Base-by-base conservation (phyloP, 2,797 vertebrate genomes). In the Myotis vivesi region DNA sequence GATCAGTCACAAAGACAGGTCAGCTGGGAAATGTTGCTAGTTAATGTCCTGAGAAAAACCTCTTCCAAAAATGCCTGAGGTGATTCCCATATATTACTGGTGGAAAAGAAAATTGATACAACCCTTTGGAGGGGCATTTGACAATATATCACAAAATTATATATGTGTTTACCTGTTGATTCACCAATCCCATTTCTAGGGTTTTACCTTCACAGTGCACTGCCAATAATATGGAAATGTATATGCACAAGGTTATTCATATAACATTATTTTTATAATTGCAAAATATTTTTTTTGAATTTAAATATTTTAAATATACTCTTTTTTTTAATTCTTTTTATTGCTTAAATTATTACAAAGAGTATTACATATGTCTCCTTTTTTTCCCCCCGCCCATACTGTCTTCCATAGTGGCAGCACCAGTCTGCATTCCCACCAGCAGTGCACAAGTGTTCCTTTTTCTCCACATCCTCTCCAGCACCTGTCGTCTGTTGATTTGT, bases 141-240 rank as follows among this genome's bases (percentile, higher is more conserved):
- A 85, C 5, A 72, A 17, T 77, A 79, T 92, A 64, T 90, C 77
- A 85, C 33, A 91, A 91, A 87, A 92, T 71, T 72, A 92, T 75
- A 49, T 86, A 25, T 76, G 46, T 55, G 46, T 83, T 93, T 88
- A 73, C 46, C 12, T 92, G 94, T 90, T 73, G 66, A 89, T 22
- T 88, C n/a, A 73, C 8, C n/a, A 87, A 71, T 80, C 9, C 1
- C 44, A 36, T 79, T 88, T 92, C 46, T 68, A 88, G 79, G 44
- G 59, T 75, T 69, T 91, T 72, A 82, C 6, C 33, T 36, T 73
- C 22, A 55, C 13, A 33, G 16, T n/a, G 72, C 15, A n/a, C 53
- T 23, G 86, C 62, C 28, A 86, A 69, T 23, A 85, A 62, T 83
- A 64, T 66, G 44, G 71, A 76, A 92, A 81, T 41, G 13, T 38